Evolutionary conservation across 2,888 invertebrate genomes (phyloP).

Genomic region (Orchestes rusci): DNA sequence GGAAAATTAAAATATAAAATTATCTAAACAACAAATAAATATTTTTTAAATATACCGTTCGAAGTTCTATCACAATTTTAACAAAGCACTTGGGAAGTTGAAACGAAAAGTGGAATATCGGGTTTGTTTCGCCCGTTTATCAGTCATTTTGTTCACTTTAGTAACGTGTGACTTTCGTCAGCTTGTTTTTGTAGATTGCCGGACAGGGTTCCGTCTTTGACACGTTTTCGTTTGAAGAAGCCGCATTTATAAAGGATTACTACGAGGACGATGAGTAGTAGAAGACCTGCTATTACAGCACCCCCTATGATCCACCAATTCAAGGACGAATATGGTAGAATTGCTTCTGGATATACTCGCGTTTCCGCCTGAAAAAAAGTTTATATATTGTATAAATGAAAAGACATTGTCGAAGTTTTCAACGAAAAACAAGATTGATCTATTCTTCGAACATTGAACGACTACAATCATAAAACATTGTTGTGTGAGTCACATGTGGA

Average conservation of each 20-base stretch:
- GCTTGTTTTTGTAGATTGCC: conserved; percentile 46
- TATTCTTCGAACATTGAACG: too few relatives aligned
- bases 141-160: too few relatives aligned
- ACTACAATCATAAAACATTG: too few relatives aligned
- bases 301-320: conserved; percentile 83
- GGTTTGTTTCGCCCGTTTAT: too few relatives aligned
- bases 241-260: conserved; percentile 81
- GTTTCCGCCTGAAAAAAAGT: conserved; percentile 62
- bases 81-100: conserved; percentile 13
- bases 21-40: conserved; percentile 20
- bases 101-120: too few relatives aligned
- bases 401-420: too few relatives aligned
- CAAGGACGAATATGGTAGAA: conserved; percentile 68
- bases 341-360: conserved; percentile 75
- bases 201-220: conserved; percentile 68
- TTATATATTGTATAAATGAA: too few relatives aligned
- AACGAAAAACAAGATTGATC: too few relatives aligned
- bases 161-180: conserved; percentile 32
- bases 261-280: conserved; percentile 74
- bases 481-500: too few relatives aligned
- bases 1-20: conserved; percentile 14
- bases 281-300: conserved; percentile 74
- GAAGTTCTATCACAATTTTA: conserved; percentile 19
- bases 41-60: conserved; percentile 12
- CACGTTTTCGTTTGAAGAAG: conserved; percentile 77